A percentile compares a stretch with the other conserved stretches of the same genome.
phyloP scores from a whole-genome alignment of 2,797 vertebrate species.

The Falco berigora region DNA sequence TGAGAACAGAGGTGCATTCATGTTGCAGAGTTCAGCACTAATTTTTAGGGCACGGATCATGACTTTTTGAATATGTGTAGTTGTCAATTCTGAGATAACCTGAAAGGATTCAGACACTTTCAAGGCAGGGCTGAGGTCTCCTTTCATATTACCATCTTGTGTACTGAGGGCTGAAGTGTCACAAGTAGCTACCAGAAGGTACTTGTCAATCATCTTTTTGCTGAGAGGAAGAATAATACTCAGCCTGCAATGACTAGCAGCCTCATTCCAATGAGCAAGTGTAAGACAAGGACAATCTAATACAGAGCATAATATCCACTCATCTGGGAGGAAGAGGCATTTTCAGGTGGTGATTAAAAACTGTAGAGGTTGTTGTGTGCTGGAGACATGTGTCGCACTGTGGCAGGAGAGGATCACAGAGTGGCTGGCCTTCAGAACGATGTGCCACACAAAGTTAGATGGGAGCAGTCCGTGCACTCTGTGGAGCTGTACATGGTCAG shows the following conservation, averaged over 20 bases:
- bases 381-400: neutral
- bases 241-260: neutral
- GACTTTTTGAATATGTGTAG: neutral
- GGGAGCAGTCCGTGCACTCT: neutral
- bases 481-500: neutral
- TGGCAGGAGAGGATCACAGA: neutral
- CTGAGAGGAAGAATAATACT: neutral
- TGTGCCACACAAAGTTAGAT: no score
- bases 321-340: neutral
- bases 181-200: neutral
- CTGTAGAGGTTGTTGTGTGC: neutral
- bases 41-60: neutral
- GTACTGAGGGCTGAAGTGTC: neutral
- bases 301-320: neutral
- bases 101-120: neutral
- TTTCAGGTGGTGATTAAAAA: neutral
- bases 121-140: neutral
- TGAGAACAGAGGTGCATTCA: neutral
- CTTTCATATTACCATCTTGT: neutral
- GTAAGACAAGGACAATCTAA: neutral
- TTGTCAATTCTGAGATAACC: neutral
- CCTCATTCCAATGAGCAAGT: neutral
- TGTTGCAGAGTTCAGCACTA: neutral
- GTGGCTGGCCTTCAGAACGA: neutral
- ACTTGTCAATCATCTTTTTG: neutral